Percentiles rank a stretch among this genome's conserved stretches.
Evolutionary conservation across 1,140 invertebrate species (phyloP).

Genomic region (Neocloeon triangulifer): DNA sequence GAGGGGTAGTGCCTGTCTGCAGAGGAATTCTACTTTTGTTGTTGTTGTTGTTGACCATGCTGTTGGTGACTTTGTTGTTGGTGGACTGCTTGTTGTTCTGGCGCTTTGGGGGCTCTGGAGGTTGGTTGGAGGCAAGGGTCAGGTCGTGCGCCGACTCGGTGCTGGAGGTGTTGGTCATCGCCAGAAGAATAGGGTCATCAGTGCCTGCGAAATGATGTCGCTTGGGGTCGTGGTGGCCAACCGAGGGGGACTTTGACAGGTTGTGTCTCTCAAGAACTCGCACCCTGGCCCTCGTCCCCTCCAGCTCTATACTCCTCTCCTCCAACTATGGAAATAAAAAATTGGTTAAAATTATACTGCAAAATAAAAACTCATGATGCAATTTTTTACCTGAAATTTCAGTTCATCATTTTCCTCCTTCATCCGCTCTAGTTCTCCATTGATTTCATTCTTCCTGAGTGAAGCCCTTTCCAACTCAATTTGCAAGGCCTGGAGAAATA

Average conservation of each 20-base stretch:
- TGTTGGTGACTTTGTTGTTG: too few relatives aligned
- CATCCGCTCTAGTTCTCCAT: conserved; percentile 42
- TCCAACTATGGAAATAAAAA: conserved; percentile 31
- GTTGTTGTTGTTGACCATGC: too few relatives aligned
- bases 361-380: neutral
- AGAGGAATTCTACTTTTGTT: too few relatives aligned
- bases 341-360: neutral
- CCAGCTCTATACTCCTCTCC: conserved; percentile 56
- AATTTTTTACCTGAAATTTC: conserved; percentile 41
- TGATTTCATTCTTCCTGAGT: conserved; percentile 33
- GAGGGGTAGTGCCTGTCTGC: conserved; percentile 21
- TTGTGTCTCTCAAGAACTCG: conserved; percentile 34
- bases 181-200: too few relatives aligned
- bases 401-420: conserved; percentile 60
- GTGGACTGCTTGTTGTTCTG: conserved; percentile 18
- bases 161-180: too few relatives aligned
- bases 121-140: conserved; percentile 15
- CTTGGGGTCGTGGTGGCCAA: too few relatives aligned
- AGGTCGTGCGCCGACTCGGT: conserved; percentile 38
- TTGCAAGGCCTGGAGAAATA: conserved; percentile 32
- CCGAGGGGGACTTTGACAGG: conserved; percentile 24
- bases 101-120: conserved; percentile 30
- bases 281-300: conserved; percentile 49
- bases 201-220: too few relatives aligned
- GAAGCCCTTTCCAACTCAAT: conserved; percentile 37